phyloP scores from a whole-genome alignment of 2,888 invertebrate genomes.

The Nomada ferruginata region DNA sequence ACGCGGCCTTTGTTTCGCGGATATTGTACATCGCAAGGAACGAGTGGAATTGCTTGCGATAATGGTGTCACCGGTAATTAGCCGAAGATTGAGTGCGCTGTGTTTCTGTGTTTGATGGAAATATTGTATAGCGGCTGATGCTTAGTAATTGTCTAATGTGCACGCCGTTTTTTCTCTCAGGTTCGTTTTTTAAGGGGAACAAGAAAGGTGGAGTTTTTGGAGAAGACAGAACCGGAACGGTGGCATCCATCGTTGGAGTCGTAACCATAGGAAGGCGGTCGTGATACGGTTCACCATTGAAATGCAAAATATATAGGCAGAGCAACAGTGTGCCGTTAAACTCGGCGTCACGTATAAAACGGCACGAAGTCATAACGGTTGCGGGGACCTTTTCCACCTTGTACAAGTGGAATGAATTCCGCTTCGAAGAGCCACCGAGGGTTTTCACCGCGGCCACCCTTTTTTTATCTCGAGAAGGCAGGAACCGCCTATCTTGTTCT shows the following conservation, averaged over 20 bases:
- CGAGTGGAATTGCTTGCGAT: no score
- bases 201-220: no score
- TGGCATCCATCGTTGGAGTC: slow-evolving; percentile 32
- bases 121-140: no score
- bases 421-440: slow-evolving; percentile 53
- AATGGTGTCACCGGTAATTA: no score
- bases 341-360: slow-evolving; percentile 56
- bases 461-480: slow-evolving; percentile 52
- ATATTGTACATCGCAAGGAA: no score
- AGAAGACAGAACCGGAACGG: background rate
- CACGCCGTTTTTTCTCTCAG: no score
- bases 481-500: slow-evolving; percentile 59
- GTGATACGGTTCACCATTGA: slow-evolving; percentile 46
- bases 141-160: no score
- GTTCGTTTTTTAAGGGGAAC: no score
- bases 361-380: slow-evolving; percentile 70
- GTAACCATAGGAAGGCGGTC: slow-evolving; percentile 34
- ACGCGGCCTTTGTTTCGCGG: no score
- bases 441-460: slow-evolving; percentile 39
- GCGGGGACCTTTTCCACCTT: slow-evolving; percentile 60
- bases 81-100: no score
- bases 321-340: slow-evolving; percentile 58
- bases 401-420: slow-evolving; percentile 62
- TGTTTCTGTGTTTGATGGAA: no score
- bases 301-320: slow-evolving; percentile 49